Base-by-base conservation (phyloP, 2,888 invertebrate genomes). In the Octodonta nipae region DNA sequence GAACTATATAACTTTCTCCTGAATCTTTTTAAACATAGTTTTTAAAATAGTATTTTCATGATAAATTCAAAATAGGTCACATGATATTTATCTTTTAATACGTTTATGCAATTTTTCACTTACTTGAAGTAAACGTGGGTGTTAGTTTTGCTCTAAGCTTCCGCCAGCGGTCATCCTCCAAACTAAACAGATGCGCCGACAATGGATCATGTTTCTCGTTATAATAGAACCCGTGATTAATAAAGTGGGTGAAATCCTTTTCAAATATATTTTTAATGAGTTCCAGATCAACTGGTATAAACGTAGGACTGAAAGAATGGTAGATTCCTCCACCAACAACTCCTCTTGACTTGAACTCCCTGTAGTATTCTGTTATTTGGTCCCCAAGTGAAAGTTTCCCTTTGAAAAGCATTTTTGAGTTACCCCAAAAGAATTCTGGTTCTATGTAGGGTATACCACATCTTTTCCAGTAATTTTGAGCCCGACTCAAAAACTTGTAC, bases 161-260 rank as follows among this genome's bases (percentile, higher is more conserved):
- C 44, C 67, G 73, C 79, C 80, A 81, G 10, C 63, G 58, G 6
- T 64, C 55, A 0, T 69, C 72, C 25, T 61, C 60, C 24, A 68
- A 47, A 38, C 66, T 60, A 43, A 76, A 72, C 2, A 78, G 50
- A 47, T 71, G 68, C 0, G 61, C 67, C 1, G 70, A 65, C 11
- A 56, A 25, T 1, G 55, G 56, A 34, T 58, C 56, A 13, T 34
- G 27, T 26, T 51, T 45, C 37, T 55, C 52, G 33, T 56, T 50
- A 11, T 42, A 36, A 17, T 51, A 50, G 15, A 52, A 40, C 8
- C 54, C 55, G 14, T 55, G 49, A 34, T 58, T 49, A 13, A 36
- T 20, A 25, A 46, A 46, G 13, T 45, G 25, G 3, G 40, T 28
- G 10, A 45, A 46, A 20, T 46, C 45, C 45, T 45, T 52, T 6